Percentiles rank a stretch among this genome's conserved stretches.
phyloP scores from a whole-genome alignment of 2,113 vertebrate species.

The Pagrus major region DNA sequence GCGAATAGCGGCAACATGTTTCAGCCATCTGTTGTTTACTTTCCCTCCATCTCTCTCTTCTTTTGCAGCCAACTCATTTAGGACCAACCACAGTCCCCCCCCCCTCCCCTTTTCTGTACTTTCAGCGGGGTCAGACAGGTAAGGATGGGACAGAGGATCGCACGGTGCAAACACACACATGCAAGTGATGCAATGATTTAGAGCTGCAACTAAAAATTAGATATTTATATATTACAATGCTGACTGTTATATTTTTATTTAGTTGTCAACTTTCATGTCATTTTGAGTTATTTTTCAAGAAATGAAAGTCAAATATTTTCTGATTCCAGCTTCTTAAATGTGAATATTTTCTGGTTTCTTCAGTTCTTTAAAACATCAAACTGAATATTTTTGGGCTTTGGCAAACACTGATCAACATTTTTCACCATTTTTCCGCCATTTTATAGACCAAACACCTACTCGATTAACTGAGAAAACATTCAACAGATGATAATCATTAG shows the following conservation, averaged over 20 bases:
- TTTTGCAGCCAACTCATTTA: slow-evolving; percentile 58
- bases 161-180: neutral
- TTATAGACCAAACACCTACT: too few species aligned
- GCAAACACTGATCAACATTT: too few species aligned
- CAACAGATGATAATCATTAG: too few species aligned
- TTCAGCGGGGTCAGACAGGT: slow-evolving; percentile 42
- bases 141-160: neutral
- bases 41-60: slow-evolving; percentile 48
- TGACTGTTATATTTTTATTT: neutral
- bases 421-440: too few species aligned
- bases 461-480: too few species aligned
- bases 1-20: slow-evolving; percentile 68
- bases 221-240: neutral
- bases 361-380: too few species aligned
- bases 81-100: neutral
- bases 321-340: too few species aligned
- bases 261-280: too few species aligned
- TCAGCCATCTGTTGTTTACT: slow-evolving; percentile 81
- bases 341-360: too few species aligned
- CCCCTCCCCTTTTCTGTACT: slow-evolving; percentile 11
- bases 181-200: neutral
- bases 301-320: too few species aligned
- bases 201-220: neutral
- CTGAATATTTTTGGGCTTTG: too few species aligned
- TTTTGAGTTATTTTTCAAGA: too few species aligned